Base-by-base conservation (phyloP, 2,113 vertebrate species). In the Puffinus mauretanicus region DNA sequence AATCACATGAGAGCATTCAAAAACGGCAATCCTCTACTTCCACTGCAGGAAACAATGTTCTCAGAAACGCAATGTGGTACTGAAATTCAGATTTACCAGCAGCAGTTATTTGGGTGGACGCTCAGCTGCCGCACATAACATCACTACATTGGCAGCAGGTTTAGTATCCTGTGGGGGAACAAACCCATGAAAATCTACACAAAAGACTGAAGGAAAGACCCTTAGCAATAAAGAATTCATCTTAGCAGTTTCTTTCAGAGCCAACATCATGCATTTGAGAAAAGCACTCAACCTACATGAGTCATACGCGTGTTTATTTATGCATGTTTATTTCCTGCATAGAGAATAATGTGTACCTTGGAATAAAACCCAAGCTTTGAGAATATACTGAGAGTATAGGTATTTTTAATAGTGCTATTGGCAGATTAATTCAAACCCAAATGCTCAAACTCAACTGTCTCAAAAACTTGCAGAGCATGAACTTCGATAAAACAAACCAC, bases 281-380 rank as follows among this genome's bases (percentile, higher is more conserved):
- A 89, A 90, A 94, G 78, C 55, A 42, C 64, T 91, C n/a, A 21
- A 91, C 75, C 94, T 96, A 85, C 89, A 58, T 94, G 93, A 96
- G 86, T 97, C 96, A 96, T 55, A 82, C 16, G 29, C 76, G 80
- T 90, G 85, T 96, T 94, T 97, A 82, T 95, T 94, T 96, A 92
- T 88, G 94, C 88, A 88, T 94, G 79, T 94, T 93, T 97, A 94
- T 90, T 95, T 96, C 96, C 84, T 95, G 96, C 89, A 90, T 81
- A 91, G 75, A 94, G 87, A 94, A 96, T 94, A 91, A 86, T 69
- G 66, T 94, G 94, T 95, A 95, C 92, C 88, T 96, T 96, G 96
- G 95, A 96, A 93, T 76, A 95, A 96, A 96, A 85, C 44, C 89
- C 95, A 83, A 81, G 71, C 46, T 96, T 86, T 84, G 66, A 91